These are phyloP conservation scores for Crotalus tigris DNA, from an alignment of 2,113 vertebrate species.

Conservation along the genomic window DNA sequence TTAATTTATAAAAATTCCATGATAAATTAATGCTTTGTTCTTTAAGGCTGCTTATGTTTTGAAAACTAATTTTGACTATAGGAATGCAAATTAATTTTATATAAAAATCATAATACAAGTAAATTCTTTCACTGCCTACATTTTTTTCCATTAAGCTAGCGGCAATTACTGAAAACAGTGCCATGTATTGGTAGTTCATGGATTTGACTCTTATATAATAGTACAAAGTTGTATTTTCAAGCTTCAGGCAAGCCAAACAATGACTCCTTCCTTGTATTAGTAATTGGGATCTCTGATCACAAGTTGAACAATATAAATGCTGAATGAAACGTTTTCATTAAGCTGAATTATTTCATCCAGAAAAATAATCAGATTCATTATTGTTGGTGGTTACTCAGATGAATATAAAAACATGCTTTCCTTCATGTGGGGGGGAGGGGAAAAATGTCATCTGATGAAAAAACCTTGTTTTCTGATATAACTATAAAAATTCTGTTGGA, in stretches of 20 bases:
- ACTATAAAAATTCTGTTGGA: neutral
- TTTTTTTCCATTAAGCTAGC: constrained; percentile 10
- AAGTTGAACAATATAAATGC: constrained; percentile 42
- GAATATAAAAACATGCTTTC: constrained; percentile 35
- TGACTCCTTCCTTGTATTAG: constrained; percentile 39
- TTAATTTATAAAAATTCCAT: neutral
- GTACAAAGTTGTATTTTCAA: constrained; percentile 20
- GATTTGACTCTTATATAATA: constrained; percentile 9
- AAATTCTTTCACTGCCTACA: neutral
- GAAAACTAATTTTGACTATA: neutral
- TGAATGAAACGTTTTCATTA: constrained; percentile 49
- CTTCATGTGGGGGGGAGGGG: constrained; percentile 42
- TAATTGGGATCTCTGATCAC: constrained; percentile 43
- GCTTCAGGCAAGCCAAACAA: constrained; percentile 11
- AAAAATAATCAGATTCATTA: constrained; percentile 46
- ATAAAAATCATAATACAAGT: neutral
- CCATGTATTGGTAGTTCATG: constrained; percentile 9
- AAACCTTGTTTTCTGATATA: neutral
- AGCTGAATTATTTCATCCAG: constrained; percentile 37
- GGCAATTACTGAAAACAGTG: neutral
- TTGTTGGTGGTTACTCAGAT: constrained; percentile 43
- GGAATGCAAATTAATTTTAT: neutral
- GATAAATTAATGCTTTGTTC: neutral
- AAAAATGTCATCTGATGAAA: neutral
- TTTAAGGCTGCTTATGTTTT: neutral